Conservation (phyloP, 2,888 invertebrate species). For the Dexiosoma caninum region DNA sequence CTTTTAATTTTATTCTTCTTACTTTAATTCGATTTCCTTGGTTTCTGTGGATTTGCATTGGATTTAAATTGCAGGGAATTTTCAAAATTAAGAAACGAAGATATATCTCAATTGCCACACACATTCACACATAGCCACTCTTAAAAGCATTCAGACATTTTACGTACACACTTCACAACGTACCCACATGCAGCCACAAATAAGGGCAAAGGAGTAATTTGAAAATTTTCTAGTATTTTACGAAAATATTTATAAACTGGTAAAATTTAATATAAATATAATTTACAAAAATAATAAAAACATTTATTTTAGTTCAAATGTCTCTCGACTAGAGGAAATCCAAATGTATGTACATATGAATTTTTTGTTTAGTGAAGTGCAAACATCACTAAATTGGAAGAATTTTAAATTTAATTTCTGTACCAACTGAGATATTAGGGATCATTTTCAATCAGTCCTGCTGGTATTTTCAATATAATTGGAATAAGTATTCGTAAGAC, state of each 20-base stretch:
- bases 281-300: background rate
- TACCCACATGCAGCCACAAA: background rate
- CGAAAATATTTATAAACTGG: conserved; percentile 6
- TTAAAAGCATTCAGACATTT: too few relatives aligned
- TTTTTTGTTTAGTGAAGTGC: conserved; percentile 43
- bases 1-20: conserved; percentile 47
- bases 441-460: too few relatives aligned
- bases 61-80: conserved; percentile 45
- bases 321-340: background rate
- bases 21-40: conserved; percentile 46
- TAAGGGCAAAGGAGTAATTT: background rate
- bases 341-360: too few relatives aligned
- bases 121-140: background rate
- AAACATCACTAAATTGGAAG: conserved; percentile 18
- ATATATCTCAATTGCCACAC: conserved; percentile 34
- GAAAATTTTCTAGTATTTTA: conserved; percentile 35
- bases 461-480: too few relatives aligned
- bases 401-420: background rate
- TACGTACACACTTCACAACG: background rate
- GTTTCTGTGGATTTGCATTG: conserved; percentile 59
- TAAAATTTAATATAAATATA: background rate
- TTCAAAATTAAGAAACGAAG: conserved; percentile 35
- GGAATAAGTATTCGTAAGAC: too few relatives aligned
- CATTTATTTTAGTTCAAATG: background rate
- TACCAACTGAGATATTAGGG: too few relatives aligned